Percentiles rank a stretch among this genome's conserved stretches.
Conservation (phyloP, 2,888 invertebrate species). For the Rhopalosiphum nymphaeae region DNA sequence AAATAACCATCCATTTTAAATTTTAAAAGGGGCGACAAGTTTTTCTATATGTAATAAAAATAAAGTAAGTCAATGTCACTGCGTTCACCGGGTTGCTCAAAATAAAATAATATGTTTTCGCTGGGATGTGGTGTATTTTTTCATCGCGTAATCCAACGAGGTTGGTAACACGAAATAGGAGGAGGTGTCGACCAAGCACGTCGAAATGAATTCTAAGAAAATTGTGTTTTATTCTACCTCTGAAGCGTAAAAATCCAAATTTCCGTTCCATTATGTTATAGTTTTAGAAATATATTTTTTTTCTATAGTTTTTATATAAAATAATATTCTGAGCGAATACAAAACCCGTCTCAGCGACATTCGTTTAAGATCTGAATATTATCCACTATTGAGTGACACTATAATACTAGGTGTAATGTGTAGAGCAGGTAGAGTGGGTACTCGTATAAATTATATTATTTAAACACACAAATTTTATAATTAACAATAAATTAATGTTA, state of each 20-base stretch:
- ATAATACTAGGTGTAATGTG: background rate
- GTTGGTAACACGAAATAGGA: background rate
- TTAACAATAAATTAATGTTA: background rate
- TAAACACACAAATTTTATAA: background rate
- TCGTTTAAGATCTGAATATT: background rate
- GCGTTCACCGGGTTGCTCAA: constrained; percentile 15
- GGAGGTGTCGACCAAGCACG: background rate
- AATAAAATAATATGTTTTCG: background rate
- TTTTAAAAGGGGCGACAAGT: background rate
- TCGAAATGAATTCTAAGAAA: background rate
- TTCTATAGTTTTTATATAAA: background rate
- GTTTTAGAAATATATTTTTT: background rate
- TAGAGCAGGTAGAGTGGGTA: background rate
- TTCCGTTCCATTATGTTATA: constrained; percentile 23
- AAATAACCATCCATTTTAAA: background rate
- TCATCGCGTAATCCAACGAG: background rate
- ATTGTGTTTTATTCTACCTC: constrained; percentile 21
- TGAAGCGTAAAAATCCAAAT: constrained; percentile 21
- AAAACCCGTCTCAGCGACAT: background rate
- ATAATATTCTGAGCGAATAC: background rate
- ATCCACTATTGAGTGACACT: background rate
- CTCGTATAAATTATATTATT: background rate
- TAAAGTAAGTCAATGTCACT: constrained; percentile 2
- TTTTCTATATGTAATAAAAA: constrained; percentile 13
- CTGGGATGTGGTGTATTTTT: background rate